A percentile compares a stretch with the other conserved stretches of the same genome.
Conservation (phyloP, 2,113 vertebrate species). For the Pelusios castaneus region DNA sequence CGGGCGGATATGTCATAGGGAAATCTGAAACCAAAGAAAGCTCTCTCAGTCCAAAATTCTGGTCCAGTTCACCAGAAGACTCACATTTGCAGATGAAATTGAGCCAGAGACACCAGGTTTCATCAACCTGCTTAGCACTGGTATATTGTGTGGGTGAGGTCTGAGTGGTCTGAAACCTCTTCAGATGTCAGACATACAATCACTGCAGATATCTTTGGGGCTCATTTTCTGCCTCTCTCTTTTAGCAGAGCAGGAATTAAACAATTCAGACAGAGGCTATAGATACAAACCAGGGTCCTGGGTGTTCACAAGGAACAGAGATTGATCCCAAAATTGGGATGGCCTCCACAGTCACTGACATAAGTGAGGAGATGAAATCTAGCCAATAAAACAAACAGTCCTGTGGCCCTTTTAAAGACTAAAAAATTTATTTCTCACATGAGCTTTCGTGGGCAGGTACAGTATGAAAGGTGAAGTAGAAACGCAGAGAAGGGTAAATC, state of each 20-base stretch:
- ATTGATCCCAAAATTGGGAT: neutral
- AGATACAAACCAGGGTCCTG: neutral
- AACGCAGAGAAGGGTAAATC: too few species aligned
- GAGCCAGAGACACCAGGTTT: neutral
- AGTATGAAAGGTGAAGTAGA: too few species aligned
- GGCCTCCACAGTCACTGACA: neutral
- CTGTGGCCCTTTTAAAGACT: too few species aligned
- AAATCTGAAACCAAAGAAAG: neutral
- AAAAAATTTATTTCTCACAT: too few species aligned
- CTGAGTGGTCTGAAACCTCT: neutral
- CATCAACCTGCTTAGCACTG: neutral
- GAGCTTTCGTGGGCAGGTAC: too few species aligned
- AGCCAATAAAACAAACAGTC: neutral
- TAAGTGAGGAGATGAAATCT: neutral
- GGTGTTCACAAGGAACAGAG: neutral
- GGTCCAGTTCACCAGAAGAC: neutral
- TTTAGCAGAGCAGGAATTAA: neutral
- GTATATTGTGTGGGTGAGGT: neutral
- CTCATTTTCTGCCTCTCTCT: neutral
- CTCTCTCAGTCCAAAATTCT: neutral
- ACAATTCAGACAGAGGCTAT: neutral
- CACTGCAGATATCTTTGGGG: neutral
- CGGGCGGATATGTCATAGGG: neutral
- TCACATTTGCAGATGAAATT: neutral
- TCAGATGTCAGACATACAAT: neutral